Percentiles rank a stretch among this genome's conserved stretches.
These are phyloP conservation scores for Tragelaphus oryx DNA, from an alignment of 2,797 vertebrate genomes.

Conservation along the genomic window DNA sequence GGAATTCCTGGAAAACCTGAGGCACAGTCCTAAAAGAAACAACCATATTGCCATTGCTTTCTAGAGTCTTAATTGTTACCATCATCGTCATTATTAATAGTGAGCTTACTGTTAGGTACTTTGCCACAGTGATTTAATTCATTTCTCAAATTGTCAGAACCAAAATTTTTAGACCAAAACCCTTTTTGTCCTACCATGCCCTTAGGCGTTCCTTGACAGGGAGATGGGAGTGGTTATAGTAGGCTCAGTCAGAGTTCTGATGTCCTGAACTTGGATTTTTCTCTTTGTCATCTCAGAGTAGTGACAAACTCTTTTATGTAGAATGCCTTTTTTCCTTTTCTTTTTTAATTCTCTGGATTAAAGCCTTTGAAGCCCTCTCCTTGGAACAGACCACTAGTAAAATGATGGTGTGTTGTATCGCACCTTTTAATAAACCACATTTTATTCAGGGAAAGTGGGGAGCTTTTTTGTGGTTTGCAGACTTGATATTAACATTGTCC, in stretches of 20 bases:
- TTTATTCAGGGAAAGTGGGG: conserved; percentile 52
- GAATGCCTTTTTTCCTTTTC: not conserved
- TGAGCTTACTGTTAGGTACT: not conserved
- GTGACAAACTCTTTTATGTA: not conserved
- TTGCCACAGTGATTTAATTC: not conserved
- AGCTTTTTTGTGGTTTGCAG: conserved; percentile 74
- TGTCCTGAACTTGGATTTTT: not conserved
- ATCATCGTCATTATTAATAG: not conserved
- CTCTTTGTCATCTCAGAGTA: not conserved
- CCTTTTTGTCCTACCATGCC: not conserved
- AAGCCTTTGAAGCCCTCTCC: conserved; percentile 36
- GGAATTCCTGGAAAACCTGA: not conserved
- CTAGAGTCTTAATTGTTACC: not conserved
- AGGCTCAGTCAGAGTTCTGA: not conserved
- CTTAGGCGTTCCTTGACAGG: not conserved
- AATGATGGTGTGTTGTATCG: conserved; percentile 2
- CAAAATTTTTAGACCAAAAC: not conserved
- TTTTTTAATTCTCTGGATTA: not conserved
- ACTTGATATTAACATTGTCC: conserved; percentile 72
- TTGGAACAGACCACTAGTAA: conserved; percentile 36
- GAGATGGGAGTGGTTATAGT: not conserved
- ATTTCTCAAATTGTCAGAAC: not conserved
- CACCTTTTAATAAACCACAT: conserved; percentile 50
- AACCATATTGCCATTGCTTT: not conserved
- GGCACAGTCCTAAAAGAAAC: not conserved